These are phyloP conservation scores for Biston stratarius DNA, from an alignment of 2,888 invertebrate species.

Conservation along the genomic window DNA sequence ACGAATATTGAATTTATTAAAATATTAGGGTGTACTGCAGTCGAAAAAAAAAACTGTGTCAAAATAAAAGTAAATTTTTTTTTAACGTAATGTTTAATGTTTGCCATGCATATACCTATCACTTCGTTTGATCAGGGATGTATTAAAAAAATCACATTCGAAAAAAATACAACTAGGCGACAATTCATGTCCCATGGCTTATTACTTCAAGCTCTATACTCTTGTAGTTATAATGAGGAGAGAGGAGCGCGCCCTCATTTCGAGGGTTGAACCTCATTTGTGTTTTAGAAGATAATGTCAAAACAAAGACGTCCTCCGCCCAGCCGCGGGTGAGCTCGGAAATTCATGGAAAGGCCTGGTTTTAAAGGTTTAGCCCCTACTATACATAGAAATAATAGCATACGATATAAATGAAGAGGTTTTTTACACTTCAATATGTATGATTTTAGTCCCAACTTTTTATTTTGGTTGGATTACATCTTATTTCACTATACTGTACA, in stretches of 20 bases:
- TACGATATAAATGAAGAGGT: neutral
- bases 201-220: constrained; percentile 17
- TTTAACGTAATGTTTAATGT: no score
- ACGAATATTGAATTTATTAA: no score
- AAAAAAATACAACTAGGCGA: no score
- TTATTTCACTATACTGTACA: no score
- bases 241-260: constrained; percentile 37
- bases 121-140: no score
- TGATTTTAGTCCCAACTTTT: neutral
- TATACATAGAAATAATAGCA: neutral
- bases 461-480: neutral
- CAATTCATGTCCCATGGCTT: constrained; percentile 6
- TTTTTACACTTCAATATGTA: neutral
- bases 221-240: constrained; percentile 41
- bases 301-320: constrained; percentile 41
- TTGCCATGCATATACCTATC: no score
- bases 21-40: no score
- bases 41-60: no score
- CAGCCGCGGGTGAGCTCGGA: constrained; percentile 17
- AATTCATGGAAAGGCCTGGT: constrained; percentile 28
- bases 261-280: constrained; percentile 43
- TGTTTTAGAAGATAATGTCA: constrained; percentile 46
- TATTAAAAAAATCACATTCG: no score
- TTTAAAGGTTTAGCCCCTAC: constrained; percentile 25
- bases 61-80: no score